Evolutionary conservation across 2,113 vertebrate genomes (phyloP), one percentile per base, ranked within the genome.

Genomic region (Upupa epops): DNA sequence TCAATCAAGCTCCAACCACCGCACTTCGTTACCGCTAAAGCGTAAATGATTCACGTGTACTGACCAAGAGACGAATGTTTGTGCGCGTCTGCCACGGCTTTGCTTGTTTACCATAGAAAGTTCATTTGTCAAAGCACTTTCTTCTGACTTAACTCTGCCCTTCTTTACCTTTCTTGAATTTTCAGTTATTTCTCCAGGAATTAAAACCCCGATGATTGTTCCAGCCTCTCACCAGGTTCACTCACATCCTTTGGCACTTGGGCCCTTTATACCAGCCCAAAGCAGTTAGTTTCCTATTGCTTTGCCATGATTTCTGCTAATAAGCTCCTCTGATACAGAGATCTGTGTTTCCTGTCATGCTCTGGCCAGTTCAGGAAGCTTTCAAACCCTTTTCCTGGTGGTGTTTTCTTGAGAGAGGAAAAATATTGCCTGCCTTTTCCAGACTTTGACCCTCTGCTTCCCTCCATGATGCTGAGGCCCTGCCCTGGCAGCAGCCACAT

Each of bases 11-110:
- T 75, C 60, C 51, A 69, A 58, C 7, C n/a, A 29, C 17, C 28
- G 31, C 14, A 34, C 37, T 75, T 71, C 0, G 0, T 63, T 42
- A 68, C 29, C 0, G 0, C 46, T 72, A 82, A 78, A 51, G 52
- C 37, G 56, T 40, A 75, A 82, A 36, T 42, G 22, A 60, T 68
- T 74, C 46, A 64, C 7, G 21, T n/a, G 17, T 54, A 19, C 17
- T 65, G 68, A 89, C 32, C 14, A 64, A 68, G 36, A 72, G 40
- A 63, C 19, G 51, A 22, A 9, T 45, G 1, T 20, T 69, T 64
- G 12, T 56, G 7, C 17, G 20, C 22, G 86, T 74, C 56, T 78
- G 48, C 19, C 48, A 52, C 55, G 77, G 11, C 12, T 91, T 55
- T 61, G 6, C 31, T 88, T 42, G n/a, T 65, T 58, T 70, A 36